Evolutionary conservation across 2,888 invertebrate species (phyloP).

Genomic region (Ceriagrion tenellum): DNA sequence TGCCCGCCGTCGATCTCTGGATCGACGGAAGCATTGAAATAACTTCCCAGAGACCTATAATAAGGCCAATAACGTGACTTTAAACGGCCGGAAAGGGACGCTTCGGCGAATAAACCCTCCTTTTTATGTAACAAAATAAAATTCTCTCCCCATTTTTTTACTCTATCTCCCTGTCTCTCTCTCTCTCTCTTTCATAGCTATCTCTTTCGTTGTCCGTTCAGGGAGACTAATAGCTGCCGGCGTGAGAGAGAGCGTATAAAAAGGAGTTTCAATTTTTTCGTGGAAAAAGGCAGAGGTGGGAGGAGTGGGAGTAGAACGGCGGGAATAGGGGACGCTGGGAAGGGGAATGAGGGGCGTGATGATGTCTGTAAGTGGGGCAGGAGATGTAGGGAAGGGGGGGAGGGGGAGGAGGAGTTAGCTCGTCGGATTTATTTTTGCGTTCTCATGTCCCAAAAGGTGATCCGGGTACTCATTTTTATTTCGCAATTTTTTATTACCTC

Average conservation of each 20-base stretch:
- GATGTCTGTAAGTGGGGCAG: background rate
- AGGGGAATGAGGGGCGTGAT: background rate
- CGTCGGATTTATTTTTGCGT: constrained; percentile 57
- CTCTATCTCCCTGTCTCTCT: no score
- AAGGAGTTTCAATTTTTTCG: constrained; percentile 38
- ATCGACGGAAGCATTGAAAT: background rate
- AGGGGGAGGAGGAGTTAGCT: background rate
- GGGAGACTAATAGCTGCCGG: constrained; percentile 59
- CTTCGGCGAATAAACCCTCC: background rate
- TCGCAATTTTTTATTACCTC: constrained; percentile 57
- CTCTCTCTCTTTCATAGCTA: background rate
- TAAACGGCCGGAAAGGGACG: background rate
- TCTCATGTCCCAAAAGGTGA: constrained; percentile 47
- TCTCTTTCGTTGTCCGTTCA: constrained; percentile 9
- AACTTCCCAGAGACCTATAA: background rate
- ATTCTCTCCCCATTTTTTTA: background rate
- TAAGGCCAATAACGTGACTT: constrained; percentile 1
- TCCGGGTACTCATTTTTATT: constrained; percentile 59
- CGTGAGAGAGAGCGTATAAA: background rate
- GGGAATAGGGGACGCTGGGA: background rate
- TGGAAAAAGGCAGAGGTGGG: background rate
- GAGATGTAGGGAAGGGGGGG: no score
- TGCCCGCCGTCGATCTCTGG: background rate
- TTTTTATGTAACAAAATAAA: constrained; percentile 3
- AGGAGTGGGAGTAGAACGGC: background rate